These are phyloP conservation scores for Acanthornis magna DNA, from an alignment of 2,797 vertebrate genomes.

Conservation along the genomic window DNA sequence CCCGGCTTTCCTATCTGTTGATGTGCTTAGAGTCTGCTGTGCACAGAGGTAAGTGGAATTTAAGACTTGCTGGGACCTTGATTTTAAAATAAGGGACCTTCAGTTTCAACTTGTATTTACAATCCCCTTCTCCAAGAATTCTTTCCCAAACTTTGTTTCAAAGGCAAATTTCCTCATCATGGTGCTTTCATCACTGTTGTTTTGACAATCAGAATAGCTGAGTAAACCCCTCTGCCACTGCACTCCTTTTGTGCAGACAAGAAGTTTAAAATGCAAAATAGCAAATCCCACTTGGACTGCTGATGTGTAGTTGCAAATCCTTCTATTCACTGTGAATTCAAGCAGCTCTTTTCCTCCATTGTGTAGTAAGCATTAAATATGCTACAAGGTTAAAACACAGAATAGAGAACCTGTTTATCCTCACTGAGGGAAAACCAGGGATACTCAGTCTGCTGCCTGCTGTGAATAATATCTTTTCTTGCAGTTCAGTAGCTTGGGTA, in stretches of 20 bases:
- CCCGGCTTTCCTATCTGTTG: conserved; percentile 92
- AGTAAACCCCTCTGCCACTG: not conserved
- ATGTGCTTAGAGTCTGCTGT: conserved; percentile 94
- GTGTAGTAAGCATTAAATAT: not conserved
- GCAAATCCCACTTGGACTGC: not conserved
- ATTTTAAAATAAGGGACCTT: not conserved
- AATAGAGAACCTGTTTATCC: not conserved
- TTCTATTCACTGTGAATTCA: not conserved
- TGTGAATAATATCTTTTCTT: not conserved
- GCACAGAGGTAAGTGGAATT: conserved; percentile 83
- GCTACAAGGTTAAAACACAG: not conserved
- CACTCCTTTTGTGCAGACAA: not conserved
- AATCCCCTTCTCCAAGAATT: not conserved
- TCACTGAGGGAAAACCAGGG: not conserved
- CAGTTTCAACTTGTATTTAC: not conserved
- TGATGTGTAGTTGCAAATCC: conserved; percentile 3
- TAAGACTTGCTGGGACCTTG: not conserved
- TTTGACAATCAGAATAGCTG: not conserved
- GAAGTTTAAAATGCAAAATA: conserved; percentile 25
- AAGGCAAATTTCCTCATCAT: not conserved
- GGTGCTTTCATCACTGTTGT: not conserved
- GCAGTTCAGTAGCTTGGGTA: not conserved
- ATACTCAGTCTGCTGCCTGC: not conserved
- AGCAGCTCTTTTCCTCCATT: not conserved
- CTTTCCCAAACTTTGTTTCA: not conserved